phyloP scores from a whole-genome alignment of 1,140 invertebrate species.

The Dendroctonus valens region DNA sequence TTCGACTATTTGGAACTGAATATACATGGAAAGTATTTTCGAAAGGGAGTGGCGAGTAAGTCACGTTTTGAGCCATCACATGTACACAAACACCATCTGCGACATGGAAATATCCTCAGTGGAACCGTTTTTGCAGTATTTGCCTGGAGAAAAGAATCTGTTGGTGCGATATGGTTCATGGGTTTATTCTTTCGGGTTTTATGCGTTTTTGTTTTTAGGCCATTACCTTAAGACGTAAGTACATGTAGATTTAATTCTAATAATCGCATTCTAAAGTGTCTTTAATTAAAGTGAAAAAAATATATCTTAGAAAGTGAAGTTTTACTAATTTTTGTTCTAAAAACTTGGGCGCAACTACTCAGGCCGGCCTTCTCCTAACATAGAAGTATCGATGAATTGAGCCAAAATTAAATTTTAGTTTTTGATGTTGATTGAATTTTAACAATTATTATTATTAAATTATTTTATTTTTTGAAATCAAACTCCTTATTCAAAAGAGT shows the following conservation, averaged over 20 bases:
- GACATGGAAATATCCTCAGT: slow-evolving; percentile 72
- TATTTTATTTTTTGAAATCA: slow-evolving; percentile 9
- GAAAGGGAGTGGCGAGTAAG: slow-evolving; percentile 72
- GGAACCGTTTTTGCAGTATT: slow-evolving; percentile 71
- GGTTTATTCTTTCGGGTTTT: slow-evolving; percentile 56
- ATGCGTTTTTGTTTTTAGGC: slow-evolving; percentile 6
- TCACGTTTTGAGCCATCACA: slow-evolving; percentile 76
- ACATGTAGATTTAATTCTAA: slow-evolving; percentile 5
- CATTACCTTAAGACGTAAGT: slow-evolving; percentile 55
- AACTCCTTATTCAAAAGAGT: too few species aligned
- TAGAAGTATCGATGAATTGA: too few species aligned
- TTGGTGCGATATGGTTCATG: slow-evolving; percentile 51
- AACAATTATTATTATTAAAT: too few species aligned
- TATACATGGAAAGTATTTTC: neutral
- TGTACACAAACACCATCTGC: slow-evolving; percentile 75
- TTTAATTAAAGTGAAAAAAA: too few species aligned
- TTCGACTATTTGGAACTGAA: neutral
- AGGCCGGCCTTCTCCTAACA: too few species aligned
- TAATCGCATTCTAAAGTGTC: too few species aligned
- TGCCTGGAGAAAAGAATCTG: slow-evolving; percentile 57
- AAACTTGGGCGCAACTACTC: neutral
- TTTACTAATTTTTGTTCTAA: neutral
- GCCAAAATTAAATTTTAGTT: too few species aligned
- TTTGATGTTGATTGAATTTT: too few species aligned
- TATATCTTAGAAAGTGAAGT: too few species aligned